Evolutionary conservation across 2,888 invertebrate genomes (phyloP), one percentile per base, ranked within the genome.

Genomic region (Poecilobothrus nobilitatus): DNA sequence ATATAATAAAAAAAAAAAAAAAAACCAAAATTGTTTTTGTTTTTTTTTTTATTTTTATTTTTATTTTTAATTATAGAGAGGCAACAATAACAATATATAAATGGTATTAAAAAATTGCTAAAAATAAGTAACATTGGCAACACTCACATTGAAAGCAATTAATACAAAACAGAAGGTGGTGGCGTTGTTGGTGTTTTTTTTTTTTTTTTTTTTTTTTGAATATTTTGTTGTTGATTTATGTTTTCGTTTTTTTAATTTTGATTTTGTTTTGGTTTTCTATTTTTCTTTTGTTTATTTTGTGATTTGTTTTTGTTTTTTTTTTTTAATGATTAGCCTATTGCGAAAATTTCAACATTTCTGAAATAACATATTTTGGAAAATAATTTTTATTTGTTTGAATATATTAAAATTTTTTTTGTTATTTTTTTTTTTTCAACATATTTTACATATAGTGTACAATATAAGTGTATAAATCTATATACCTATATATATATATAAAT

Each of bases 91-190:
- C 8, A 20, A 63, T 63, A 22, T 10, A 63, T 61, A 27, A 62
- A 20, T 22, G 9, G 63, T 63, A 63, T 63, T 20, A 53, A 41
- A 41, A n/a, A 18, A 18, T 12, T 53, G 18, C 53, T 53, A n/a
- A 53, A 44, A 44, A 44, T 44, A 44, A 44, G 44, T 15, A 44
- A 53, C 53, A 53, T 53, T 53, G 53, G 53, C 53, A 53, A 53
- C 53, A 53, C 53, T 53, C 53, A 53, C 53, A 53, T 53, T 53
- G 15, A 53, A 53, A 53, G 53, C 53, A 53, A 53, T 53, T 53
- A 12, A 53, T 53, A 53, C 53, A 53, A 53, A 53, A 53, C 53
- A 15, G 53, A 53, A 53, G 53, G 53, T 53, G 53, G n/a, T 27
- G 27, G 6, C 15, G 15, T 53, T 53, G 53, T 53, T 53, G 53